Evolutionary conservation across 2,113 vertebrate genomes (phyloP), one percentile per base, ranked within the genome.

Genomic region (Syrmaticus mikado): DNA sequence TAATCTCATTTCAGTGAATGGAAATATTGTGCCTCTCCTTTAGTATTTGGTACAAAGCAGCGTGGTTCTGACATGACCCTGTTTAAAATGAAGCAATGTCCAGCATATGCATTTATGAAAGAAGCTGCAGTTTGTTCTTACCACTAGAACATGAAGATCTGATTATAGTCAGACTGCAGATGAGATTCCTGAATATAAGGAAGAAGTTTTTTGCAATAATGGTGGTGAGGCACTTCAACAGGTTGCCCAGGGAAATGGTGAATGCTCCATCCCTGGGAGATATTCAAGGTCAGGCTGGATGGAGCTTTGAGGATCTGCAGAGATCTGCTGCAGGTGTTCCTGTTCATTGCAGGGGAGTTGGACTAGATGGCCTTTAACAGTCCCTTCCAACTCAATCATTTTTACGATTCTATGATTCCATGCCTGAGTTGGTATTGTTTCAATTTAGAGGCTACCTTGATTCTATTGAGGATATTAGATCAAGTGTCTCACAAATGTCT

Each of bases 81-180:
- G 71, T 91, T 95, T 77, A 82, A 93, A 95, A 94, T 91, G 89
- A 93, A 91, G 89, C 78, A 89, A 93, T 52, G 46, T 80, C 50
- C 46, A 62, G 84, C 60, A 95, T 91, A 82, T 95, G 89, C 89
- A 92, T 92, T 94, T 93, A 85, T 95, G 87, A 94, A 89, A 91
- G 85, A 72, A 90, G 61, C 76, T 78, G 94, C 87, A 87, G 87
- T 72, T 94, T 85, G 85, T 80, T 96, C 82, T 93, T 91, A 72
- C 87, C 72, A 57, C 67, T 74, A 80, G 64, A 90, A 79, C 75
- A n/a, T 84, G 8, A 16, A 85, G 64, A 91, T 10, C 64, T 83
- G 91, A 68, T 46, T 79, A 65, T 55, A 94, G 75, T 46, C 82
- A 85, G 91, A 64, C 79, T 92, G 82, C 65, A 85, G 57, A 90